Evolutionary conservation across 2,888 invertebrate genomes (phyloP), one percentile per base, ranked within the genome.

Genomic region (Pristionchus entomophagus): DNA sequence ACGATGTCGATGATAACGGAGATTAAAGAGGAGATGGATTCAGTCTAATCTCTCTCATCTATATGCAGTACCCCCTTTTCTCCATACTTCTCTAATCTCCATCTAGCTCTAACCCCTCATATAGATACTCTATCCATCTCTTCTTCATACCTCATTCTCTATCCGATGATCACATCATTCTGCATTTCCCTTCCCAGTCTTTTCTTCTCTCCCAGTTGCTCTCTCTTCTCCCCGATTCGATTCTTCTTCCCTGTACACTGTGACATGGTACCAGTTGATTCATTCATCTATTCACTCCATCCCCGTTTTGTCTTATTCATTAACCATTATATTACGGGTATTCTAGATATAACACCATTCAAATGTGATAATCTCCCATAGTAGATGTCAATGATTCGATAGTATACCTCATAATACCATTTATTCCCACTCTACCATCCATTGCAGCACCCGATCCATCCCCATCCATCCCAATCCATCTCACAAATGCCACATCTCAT

Each of bases 291-390:
- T 65, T 19, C 32, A 62, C n/a, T n/a, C 56, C 56, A 32, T 26
- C 62, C 62, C 62, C 32, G 6, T 62, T 62, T 35, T 6, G 14
- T 65, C 19, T 38, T 22, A 65, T 65, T 29, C 19, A 65, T 65
- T 65, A 65, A 65, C 65, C 35, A 65, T 19, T 35, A 6, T 8
- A 35, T 65, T 14, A 29, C 65, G 65, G 65, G 65, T 65, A 29
- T 35, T 38, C 22, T 65, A 65, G 65, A 38, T 38, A 29, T 65
- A 19, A 65, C 65, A 65, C 65, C 35, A 65, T 65, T 65, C 38
- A 65, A 65, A 38, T 65, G 65, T 65, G 65, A 65, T 65, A 65
- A 65, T 65, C 65, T 38, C 65, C 22, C 65, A 19, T 62, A 38
- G 29, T 65, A 19, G 29, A 65, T 65, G 65, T 65, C 65, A 65